Evolutionary conservation across 1,140 invertebrate species (phyloP).

Genomic region (Dufourea novaeangliae): DNA sequence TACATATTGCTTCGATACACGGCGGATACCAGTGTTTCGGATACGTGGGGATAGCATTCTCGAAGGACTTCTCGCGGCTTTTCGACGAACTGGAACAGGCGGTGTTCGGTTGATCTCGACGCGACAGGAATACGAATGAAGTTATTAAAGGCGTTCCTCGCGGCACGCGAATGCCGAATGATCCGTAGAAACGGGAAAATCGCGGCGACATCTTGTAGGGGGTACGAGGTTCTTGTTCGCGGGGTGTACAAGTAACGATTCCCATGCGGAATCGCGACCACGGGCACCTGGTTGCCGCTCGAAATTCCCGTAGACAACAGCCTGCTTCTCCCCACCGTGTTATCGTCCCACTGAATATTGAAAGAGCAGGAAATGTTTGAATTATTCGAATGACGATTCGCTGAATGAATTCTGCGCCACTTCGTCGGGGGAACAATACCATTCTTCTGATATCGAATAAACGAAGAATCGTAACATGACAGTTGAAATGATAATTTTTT

Average conservation of each 20-base stretch:
- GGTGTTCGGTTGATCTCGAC: constrained; percentile 39
- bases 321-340: background rate
- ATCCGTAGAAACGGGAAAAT: constrained; percentile 34
- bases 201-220: constrained; percentile 21
- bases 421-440: too few species aligned
- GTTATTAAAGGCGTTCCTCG: constrained; percentile 69
- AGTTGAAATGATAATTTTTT: too few species aligned
- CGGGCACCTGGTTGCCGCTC: background rate
- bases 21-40: background rate
- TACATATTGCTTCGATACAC: constrained; percentile 70
- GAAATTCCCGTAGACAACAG: constrained; percentile 10
- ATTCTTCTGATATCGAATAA: too few species aligned
- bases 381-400: background rate
- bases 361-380: background rate
- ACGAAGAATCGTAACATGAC: too few species aligned
- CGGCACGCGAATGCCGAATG: constrained; percentile 48
- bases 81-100: constrained; percentile 62
- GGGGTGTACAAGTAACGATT: background rate
- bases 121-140: constrained; percentile 75
- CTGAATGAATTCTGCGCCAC: too few species aligned
- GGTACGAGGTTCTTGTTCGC: background rate
- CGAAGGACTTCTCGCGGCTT: constrained; percentile 21
- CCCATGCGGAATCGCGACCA: background rate
- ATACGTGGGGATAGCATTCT: constrained; percentile 13
- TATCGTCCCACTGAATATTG: background rate